Percentiles rank a stretch among this genome's conserved stretches.
These are phyloP conservation scores for Actinernus sp. DNA, from an alignment of 92 coral and sea anemone species.

Conservation along the genomic window DNA sequence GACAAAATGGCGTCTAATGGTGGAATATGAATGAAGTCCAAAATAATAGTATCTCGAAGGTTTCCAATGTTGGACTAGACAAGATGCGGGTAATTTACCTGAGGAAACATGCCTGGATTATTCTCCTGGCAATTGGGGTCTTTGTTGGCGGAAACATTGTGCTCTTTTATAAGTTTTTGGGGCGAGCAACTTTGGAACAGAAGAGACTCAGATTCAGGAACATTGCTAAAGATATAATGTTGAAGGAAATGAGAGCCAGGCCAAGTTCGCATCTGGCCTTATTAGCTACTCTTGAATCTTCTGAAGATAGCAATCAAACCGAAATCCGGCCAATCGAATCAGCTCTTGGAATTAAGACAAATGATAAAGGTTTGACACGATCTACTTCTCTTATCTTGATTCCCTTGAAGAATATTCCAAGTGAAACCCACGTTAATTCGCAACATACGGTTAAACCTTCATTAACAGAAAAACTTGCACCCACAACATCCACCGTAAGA, in stretches of 20 bases:
- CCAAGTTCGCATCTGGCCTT: slow-evolving; percentile 6
- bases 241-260: not conserved
- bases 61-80: too few relatives aligned
- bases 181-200: slow-evolving; percentile 3
- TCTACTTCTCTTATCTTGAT: not conserved
- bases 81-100: slow-evolving; percentile 65
- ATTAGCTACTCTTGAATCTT: not conserved
- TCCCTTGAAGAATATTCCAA: not conserved
- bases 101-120: slow-evolving; percentile 62
- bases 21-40: too few relatives aligned
- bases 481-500: not conserved
- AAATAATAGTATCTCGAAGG: too few relatives aligned
- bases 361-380: not conserved
- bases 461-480: too few relatives aligned
- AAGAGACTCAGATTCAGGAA: not conserved
- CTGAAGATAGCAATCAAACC: not conserved
- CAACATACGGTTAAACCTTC: not conserved
- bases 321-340: not conserved
- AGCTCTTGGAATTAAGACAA: slow-evolving; percentile 6
- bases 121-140: slow-evolving; percentile 44
- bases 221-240: not conserved
- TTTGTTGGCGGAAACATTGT: slow-evolving; percentile 72
- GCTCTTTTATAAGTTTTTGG: slow-evolving; percentile 72
- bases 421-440: not conserved
- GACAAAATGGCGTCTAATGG: too few relatives aligned